Evolutionary conservation across 1,140 invertebrate genomes (phyloP).

Genomic region (Whitmania pigra): DNA sequence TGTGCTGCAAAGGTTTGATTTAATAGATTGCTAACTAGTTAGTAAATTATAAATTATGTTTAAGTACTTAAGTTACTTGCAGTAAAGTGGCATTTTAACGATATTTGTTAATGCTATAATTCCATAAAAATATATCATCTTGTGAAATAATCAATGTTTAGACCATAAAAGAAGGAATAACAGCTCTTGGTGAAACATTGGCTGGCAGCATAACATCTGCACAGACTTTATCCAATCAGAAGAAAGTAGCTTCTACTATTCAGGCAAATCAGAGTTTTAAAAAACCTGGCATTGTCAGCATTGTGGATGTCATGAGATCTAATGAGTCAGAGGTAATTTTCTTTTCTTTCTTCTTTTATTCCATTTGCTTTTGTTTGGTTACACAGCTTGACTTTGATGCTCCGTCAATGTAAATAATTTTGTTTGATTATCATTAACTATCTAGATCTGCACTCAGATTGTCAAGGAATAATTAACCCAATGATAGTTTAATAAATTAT

Average conservation of each 20-base stretch:
- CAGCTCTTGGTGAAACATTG: constrained; percentile 79
- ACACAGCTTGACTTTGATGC: neutral
- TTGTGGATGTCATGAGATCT: constrained; percentile 61
- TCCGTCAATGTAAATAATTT: neutral
- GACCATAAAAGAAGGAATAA: constrained; percentile 46
- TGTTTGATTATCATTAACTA: neutral
- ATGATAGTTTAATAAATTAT: neutral
- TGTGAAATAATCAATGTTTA: constrained; percentile 26
- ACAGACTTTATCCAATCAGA: constrained; percentile 45
- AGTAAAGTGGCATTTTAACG: neutral
- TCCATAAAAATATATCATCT: too few species aligned
- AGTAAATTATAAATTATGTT: neutral
- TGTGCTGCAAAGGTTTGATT: constrained; percentile 71
- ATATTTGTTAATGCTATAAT: too few species aligned
- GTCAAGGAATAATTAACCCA: neutral
- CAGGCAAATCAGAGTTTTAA: constrained; percentile 36
- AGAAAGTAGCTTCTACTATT: constrained; percentile 30
- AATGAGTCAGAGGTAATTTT: constrained; percentile 31
- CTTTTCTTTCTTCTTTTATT: too few species aligned
- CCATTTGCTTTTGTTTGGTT: neutral
- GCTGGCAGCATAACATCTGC: constrained; percentile 63
- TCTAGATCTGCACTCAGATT: neutral
- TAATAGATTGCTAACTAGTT: neutral
- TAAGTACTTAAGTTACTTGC: constrained; percentile 4
- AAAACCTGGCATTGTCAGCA: constrained; percentile 67